Evolutionary conservation across 1,140 invertebrate genomes (phyloP), one percentile per base, ranked within the genome.

Genomic region (Thaumatotibia leucotreta): DNA sequence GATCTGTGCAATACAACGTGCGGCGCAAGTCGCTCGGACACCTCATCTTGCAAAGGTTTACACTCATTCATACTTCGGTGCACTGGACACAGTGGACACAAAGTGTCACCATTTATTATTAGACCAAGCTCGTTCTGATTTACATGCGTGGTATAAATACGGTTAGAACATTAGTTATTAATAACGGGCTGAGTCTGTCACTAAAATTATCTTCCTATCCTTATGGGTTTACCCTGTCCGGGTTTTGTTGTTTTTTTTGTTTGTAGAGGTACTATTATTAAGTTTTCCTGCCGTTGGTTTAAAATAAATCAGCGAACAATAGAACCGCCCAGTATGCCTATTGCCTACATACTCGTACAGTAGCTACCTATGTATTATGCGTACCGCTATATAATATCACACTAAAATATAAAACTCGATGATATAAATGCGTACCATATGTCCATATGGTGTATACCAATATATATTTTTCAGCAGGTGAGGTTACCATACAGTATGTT

Each of bases 31-130:
- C 52, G 52, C 24, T 45, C n/a, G 39, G 39, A 45, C 17, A 20
- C 17, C 39, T 45, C 39, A 20, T 45, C 39, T 45, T 20, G 39
- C n/a, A 58, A 29, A 31, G 52, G 52, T 58, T 14, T 14, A 27
- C 52, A 27, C 52, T 58, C 52, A 58, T 58, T 58, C 52, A 58
- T 58, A 58, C 11, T 58, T 58, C n/a, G 23, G 23, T 4, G 23
- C 52, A 54, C 50, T 54, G 50, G 50, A 54, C 22, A 24, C 24
- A 58, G 9, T 58, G 52, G 23, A 14, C 52, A 27, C 29, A 17
- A 58, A 29, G 52, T 58, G 52, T 58, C 52, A 58, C 52, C 52
- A 58, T 29, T 58, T 58, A 58, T 58, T 27, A 58, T 22, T 58
- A 58, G 52, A 29, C 11, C 23, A n/a, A 54, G 52, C 22, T 58